Conservation (phyloP, 2,888 invertebrate genomes). For the Byasa hedistus region DNA sequence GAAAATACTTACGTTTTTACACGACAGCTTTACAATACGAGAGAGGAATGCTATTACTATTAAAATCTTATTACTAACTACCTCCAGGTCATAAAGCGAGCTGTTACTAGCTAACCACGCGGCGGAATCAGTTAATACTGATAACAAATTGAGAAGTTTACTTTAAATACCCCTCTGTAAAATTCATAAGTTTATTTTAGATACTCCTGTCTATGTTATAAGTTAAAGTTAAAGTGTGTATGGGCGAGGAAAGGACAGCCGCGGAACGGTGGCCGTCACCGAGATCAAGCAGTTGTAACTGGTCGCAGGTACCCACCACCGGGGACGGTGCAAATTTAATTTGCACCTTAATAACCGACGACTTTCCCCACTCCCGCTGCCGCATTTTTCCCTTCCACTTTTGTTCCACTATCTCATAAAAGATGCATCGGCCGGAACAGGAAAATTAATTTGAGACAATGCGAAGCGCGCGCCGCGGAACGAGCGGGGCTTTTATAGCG, state of each 20-base stretch:
- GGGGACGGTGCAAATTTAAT: constrained; percentile 48
- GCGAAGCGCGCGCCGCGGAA: constrained; percentile 44
- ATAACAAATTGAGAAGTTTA: too few relatives aligned
- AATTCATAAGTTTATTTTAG: too few relatives aligned
- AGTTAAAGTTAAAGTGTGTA: too few relatives aligned
- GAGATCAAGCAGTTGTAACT: constrained; percentile 41
- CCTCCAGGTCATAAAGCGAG: too few relatives aligned
- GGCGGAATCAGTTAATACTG: too few relatives aligned
- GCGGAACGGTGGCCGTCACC: constrained; percentile 37
- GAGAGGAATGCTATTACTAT: too few relatives aligned
- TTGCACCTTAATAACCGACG: constrained; percentile 46
- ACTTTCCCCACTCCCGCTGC: constrained; percentile 28
- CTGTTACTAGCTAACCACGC: too few relatives aligned
- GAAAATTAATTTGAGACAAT: constrained; percentile 76
- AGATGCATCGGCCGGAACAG: constrained; percentile 70
- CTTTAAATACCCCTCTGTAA: too few relatives aligned
- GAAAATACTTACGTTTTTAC: too few relatives aligned
- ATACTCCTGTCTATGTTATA: too few relatives aligned
- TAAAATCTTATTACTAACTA: too few relatives aligned
- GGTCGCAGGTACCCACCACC: constrained; percentile 31
- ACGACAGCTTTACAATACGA: too few relatives aligned
- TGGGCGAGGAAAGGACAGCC: background rate
- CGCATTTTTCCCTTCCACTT: constrained; percentile 49
- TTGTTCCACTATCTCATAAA: constrained; percentile 70
- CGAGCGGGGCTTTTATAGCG: constrained; percentile 41